Evolutionary conservation across 2,888 invertebrate species (phyloP).

Genomic region (Heterodera filipjevi): DNA sequence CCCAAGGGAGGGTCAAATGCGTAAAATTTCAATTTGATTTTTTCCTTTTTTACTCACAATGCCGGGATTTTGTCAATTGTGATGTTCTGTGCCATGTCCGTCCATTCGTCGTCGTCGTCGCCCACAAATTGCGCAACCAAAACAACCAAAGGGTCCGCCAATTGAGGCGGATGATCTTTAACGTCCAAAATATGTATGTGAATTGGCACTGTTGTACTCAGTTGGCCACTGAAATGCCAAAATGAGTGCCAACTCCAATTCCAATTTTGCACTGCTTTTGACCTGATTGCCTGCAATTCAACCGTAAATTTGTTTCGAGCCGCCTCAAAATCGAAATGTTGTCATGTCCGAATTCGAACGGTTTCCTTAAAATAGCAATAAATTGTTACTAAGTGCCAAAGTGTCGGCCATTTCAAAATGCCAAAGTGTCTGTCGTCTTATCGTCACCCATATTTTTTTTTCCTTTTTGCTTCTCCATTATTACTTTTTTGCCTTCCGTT

Average conservation of each 20-base stretch:
- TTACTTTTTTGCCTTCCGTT: neutral
- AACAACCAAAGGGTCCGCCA: conserved; percentile 82
- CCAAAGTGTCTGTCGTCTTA: neutral
- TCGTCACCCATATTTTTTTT: neutral
- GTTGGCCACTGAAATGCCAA: conserved; percentile 51
- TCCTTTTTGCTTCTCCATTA: neutral
- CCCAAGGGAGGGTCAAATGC: neutral
- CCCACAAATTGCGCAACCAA: conserved; percentile 72
- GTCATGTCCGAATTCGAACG: conserved; percentile 82
- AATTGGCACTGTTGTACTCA: conserved; percentile 60
- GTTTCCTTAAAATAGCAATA: conserved; percentile 42
- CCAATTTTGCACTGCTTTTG: conserved; percentile 29
- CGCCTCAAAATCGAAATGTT: conserved; percentile 92
- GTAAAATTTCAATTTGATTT: neutral
- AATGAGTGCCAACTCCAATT: neutral
- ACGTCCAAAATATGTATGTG: conserved; percentile 61
- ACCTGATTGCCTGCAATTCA: conserved; percentile 77
- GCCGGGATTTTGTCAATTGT: conserved; percentile 57
- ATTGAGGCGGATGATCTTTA: conserved; percentile 86
- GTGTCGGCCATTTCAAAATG: neutral
- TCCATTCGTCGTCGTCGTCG: conserved; percentile 33
- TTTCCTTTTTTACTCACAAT: conserved; percentile 50
- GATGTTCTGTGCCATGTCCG: neutral
- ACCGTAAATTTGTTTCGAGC: conserved; percentile 83
- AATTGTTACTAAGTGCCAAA: neutral